phyloP scores from a whole-genome alignment of 1,140 invertebrate species.

The Melipona quadrifasciata region DNA sequence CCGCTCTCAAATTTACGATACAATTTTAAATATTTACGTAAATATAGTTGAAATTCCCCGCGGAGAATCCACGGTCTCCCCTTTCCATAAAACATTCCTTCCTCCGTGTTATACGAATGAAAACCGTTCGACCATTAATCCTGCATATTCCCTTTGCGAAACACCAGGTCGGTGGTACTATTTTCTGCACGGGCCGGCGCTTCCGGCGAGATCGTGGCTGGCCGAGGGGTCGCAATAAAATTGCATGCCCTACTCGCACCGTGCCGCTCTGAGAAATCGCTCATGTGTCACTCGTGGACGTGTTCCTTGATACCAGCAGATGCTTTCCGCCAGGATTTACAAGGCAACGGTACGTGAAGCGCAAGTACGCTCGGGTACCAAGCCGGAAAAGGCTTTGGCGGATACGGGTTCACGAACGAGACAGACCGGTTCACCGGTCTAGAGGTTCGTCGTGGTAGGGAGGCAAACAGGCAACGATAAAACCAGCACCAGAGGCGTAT shows the following conservation, averaged over 20 bases:
- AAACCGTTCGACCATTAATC: slow-evolving; percentile 13
- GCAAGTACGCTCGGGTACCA: slow-evolving; percentile 50
- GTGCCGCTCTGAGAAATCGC: slow-evolving; percentile 51
- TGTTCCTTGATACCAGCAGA: slow-evolving; percentile 63
- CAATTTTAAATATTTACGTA: background rate
- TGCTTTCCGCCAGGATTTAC: slow-evolving; percentile 63
- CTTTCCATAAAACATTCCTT: no score
- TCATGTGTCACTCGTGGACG: slow-evolving; percentile 52
- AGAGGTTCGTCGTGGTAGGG: background rate
- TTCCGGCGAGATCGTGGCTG: background rate
- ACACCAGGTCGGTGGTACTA: background rate
- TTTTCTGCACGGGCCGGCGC: background rate
- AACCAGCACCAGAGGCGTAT: slow-evolving; percentile 61
- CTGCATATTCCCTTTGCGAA: background rate
- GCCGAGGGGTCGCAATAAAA: slow-evolving; percentile 50
- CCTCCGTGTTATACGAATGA: background rate
- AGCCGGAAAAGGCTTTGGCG: slow-evolving; percentile 45
- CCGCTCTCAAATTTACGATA: no score
- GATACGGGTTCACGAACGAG: slow-evolving; percentile 48
- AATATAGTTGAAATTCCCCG: background rate
- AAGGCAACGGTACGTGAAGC: slow-evolving; percentile 54
- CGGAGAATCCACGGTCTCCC: background rate
- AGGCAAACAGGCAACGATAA: slow-evolving; percentile 57
- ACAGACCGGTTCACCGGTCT: background rate
- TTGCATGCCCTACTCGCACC: slow-evolving; percentile 43